Percentiles rank a stretch among this genome's conserved stretches.
These are phyloP conservation scores for Tuta absoluta DNA, from an alignment of 2,888 invertebrate genomes.

Conservation along the genomic window DNA sequence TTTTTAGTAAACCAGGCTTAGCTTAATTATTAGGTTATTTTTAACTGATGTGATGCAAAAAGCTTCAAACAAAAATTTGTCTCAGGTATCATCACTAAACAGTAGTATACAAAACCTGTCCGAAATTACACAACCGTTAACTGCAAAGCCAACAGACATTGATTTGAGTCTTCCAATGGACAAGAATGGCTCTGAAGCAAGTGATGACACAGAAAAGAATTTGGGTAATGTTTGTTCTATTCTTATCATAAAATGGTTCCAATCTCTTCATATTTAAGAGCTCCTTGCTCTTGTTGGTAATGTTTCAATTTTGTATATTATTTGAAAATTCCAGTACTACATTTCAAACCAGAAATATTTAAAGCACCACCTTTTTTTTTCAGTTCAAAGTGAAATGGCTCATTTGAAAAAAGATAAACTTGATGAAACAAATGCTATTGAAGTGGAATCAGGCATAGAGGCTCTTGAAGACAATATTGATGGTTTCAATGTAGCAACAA, in stretches of 20 bases:
- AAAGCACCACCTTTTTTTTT: conserved; percentile 7
- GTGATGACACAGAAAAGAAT: conserved; percentile 76
- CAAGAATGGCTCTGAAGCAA: conserved; percentile 66
- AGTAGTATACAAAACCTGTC: conserved; percentile 78
- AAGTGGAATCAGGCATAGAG: conserved; percentile 78
- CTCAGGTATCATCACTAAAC: conserved; percentile 73
- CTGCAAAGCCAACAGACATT: conserved; percentile 66
- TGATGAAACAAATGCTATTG: conserved; percentile 57
- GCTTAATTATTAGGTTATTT: not conserved
- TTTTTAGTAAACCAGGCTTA: not conserved
- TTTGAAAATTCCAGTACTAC: not conserved
- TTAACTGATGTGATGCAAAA: not conserved
- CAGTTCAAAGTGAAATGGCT: conserved; percentile 55
- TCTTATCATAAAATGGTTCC: not conserved
- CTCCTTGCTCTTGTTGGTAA: no score
- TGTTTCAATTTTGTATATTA: no score
- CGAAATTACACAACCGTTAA: conserved; percentile 72
- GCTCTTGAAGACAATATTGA: conserved; percentile 74
- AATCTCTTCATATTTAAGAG: no score
- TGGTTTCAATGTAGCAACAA: conserved; percentile 55
- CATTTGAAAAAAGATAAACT: conserved; percentile 54
- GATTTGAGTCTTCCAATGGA: conserved; percentile 57
- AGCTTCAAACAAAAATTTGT: not conserved
- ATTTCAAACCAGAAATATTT: not conserved
- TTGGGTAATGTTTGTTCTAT: conserved; percentile 51